These are phyloP conservation scores for Hydrophis major DNA, from an alignment of 2,797 vertebrate genomes.

Conservation along the genomic window DNA sequence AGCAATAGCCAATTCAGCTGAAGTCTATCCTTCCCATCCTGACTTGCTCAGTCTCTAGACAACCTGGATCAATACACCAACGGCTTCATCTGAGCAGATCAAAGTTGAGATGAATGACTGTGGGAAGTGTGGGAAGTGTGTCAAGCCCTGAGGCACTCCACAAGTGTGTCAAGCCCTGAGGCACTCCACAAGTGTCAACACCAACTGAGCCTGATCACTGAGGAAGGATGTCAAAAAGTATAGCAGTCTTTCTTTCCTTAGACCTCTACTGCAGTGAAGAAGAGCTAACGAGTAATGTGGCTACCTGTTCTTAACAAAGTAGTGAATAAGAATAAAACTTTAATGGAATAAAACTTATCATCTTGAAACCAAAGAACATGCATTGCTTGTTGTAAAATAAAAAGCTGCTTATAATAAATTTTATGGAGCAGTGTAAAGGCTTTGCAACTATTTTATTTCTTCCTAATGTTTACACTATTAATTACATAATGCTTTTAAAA, in stretches of 20 bases:
- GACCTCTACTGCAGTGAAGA: not conserved
- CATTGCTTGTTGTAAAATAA: constrained; percentile 12
- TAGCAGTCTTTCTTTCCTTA: not conserved
- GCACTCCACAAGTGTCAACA: not conserved
- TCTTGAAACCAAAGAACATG: constrained; percentile 16
- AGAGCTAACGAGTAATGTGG: not conserved
- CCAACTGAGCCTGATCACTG: not conserved
- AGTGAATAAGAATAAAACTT: not conserved
- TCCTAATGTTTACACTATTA: constrained; percentile 29
- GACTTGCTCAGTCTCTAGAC: not conserved
- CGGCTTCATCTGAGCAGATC: not conserved
- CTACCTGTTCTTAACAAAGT: not conserved
- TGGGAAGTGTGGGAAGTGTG: not conserved
- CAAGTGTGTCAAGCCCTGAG: not conserved
- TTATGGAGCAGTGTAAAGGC: constrained; percentile 10
- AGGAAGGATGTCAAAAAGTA: not conserved
- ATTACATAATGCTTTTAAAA: constrained; percentile 35
- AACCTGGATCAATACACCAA: not conserved
- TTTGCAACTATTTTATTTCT: constrained; percentile 22
- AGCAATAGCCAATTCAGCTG: not conserved
- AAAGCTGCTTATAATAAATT: constrained; percentile 11
- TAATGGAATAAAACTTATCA: not conserved
- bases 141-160: too few species aligned
- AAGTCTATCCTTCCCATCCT: not conserved
- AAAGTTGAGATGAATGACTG: not conserved